Percentiles rank a stretch among this genome's conserved stretches.
Conservation (phyloP, 2,888 invertebrate genomes). For the Thalpophila matura region DNA sequence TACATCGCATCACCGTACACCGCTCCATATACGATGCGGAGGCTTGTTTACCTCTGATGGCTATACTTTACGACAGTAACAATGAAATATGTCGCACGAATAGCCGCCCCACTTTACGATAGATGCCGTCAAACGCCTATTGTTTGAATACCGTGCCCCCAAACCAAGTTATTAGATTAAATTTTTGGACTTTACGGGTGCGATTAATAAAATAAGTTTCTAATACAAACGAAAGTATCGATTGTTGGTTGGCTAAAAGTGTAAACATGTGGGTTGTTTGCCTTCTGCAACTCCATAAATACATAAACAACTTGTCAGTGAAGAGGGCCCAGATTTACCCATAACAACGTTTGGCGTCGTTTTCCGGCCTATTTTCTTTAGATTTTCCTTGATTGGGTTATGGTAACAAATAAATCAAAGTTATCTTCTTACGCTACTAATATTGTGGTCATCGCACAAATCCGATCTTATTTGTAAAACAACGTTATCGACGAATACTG, state of each 20-base stretch:
- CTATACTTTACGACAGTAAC: slow-evolving; percentile 41
- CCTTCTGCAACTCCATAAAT: slow-evolving; percentile 39
- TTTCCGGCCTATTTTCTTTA: slow-evolving; percentile 31
- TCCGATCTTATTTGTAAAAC: too few species aligned
- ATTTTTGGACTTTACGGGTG: slow-evolving; percentile 31
- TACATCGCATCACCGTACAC: slow-evolving; percentile 31
- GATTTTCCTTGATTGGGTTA: slow-evolving; percentile 40
- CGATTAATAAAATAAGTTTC: slow-evolving; percentile 46
- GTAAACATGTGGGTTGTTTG: slow-evolving; percentile 48
- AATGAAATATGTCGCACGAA: slow-evolving; percentile 35
- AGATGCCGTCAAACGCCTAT: slow-evolving; percentile 31
- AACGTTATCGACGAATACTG: background rate
- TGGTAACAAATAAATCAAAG: slow-evolving; percentile 24
- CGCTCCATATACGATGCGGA: slow-evolving; percentile 26
- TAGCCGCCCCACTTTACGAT: slow-evolving; percentile 40
- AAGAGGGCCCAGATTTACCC: slow-evolving; percentile 28
- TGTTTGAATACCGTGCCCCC: slow-evolving; percentile 41
- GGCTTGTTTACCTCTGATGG: slow-evolving; percentile 52
- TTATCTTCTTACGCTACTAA: slow-evolving; percentile 23
- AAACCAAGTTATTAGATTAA: slow-evolving; percentile 38
- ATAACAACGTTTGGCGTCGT: slow-evolving; percentile 29
- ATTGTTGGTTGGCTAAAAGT: slow-evolving; percentile 38
- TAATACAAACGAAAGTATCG: slow-evolving; percentile 36
- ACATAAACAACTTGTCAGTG: slow-evolving; percentile 35
- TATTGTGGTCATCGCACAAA: background rate